phyloP scores from a whole-genome alignment of 2,797 vertebrate species.

The Tinamus major region DNA sequence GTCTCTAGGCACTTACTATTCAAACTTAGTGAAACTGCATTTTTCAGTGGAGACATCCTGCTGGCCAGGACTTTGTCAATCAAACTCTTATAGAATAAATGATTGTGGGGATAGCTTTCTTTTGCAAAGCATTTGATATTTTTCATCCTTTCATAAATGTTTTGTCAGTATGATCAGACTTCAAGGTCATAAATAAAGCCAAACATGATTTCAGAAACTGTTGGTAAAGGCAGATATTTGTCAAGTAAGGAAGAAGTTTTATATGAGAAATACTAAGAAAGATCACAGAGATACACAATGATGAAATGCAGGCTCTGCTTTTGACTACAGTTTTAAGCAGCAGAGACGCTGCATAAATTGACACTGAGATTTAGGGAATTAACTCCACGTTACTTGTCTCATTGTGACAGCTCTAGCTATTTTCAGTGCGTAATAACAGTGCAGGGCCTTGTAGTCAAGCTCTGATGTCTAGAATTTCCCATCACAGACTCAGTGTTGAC shows the following conservation, averaged over 20 bases:
- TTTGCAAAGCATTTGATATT: not conserved
- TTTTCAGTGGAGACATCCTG: not conserved
- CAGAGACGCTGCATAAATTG: not conserved
- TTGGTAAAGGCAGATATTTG: not conserved
- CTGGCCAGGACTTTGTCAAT: not conserved
- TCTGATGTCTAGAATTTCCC: not conserved
- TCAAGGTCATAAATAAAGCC: not conserved
- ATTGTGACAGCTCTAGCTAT: not conserved
- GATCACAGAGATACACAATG: not conserved
- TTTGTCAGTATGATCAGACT: not conserved
- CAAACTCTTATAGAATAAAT: not conserved
- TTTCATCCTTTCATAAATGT: not conserved
- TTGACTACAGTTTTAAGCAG: not conserved
- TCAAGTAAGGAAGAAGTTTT: not conserved
- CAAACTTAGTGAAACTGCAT: not conserved
- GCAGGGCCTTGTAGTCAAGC: not conserved
- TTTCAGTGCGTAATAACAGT: not conserved
- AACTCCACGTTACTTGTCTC: not conserved
- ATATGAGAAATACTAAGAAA: not conserved
- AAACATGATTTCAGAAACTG: not conserved
- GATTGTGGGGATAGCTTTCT: not conserved
- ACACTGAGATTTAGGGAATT: not conserved
- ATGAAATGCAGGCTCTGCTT: not conserved
- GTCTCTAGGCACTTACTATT: not conserved
- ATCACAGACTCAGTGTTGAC: rapidly evolving